Percentiles rank a stretch among this genome's conserved stretches.
These are phyloP conservation scores for Halichoerus grypus DNA, from an alignment of 2,113 vertebrate genomes.

Conservation along the genomic window DNA sequence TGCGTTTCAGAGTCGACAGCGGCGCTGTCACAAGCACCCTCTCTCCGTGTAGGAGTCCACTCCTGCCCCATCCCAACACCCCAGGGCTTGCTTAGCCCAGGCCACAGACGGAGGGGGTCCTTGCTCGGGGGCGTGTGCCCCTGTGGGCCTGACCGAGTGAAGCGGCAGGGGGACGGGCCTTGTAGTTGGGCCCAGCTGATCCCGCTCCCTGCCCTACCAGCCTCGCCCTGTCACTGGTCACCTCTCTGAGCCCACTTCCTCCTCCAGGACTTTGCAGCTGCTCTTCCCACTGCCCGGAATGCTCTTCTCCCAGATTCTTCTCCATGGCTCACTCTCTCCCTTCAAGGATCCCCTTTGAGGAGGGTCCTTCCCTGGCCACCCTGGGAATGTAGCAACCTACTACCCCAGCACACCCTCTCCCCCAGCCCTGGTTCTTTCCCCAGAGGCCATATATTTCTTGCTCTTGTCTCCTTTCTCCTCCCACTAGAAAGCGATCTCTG, in stretches of 20 bases:
- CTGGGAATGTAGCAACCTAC: not conserved
- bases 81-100: not conserved
- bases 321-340: not conserved
- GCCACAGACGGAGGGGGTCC: not conserved
- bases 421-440: not conserved
- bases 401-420: not conserved
- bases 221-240: not conserved
- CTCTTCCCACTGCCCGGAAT: not conserved
- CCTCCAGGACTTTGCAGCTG: not conserved
- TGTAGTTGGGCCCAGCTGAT: not conserved
- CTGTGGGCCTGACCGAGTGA: not conserved
- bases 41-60: not conserved
- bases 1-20: not conserved
- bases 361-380: not conserved
- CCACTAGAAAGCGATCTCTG: not conserved
- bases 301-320: not conserved
- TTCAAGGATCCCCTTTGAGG: not conserved
- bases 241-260: not conserved
- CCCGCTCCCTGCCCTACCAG: not conserved
- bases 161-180: not conserved
- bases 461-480: not conserved
- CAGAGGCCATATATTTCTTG: not conserved
- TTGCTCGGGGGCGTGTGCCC: not conserved
- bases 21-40: not conserved
- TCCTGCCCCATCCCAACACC: too few species aligned